These are phyloP conservation scores for Chydorus sphaericus DNA, from an alignment of 2,888 invertebrate genomes.

Conservation along the genomic window DNA sequence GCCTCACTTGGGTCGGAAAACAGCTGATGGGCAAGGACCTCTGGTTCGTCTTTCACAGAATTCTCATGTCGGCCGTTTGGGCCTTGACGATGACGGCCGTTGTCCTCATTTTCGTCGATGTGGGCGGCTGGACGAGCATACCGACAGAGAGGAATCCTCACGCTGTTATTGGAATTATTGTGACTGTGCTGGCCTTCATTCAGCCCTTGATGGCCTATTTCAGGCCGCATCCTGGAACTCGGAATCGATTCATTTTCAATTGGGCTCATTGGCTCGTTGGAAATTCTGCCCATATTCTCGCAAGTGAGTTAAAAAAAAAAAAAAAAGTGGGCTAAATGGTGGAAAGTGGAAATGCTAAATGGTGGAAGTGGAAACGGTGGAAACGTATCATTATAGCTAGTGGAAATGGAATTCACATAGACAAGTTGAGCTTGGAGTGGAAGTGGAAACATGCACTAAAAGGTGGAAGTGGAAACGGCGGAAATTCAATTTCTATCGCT, in stretches of 20 bases:
- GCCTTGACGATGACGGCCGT: conserved; percentile 59
- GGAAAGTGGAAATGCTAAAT: too few relatives aligned
- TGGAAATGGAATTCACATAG: too few relatives aligned
- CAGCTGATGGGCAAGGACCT: conserved; percentile 71
- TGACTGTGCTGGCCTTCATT: conserved; percentile 58
- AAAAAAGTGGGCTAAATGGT: too few relatives aligned
- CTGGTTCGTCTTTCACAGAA: conserved; percentile 84
- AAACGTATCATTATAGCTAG: too few relatives aligned
- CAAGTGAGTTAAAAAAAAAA: conserved; percentile 44
- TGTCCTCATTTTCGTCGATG: conserved; percentile 64
- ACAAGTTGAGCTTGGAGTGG: too few relatives aligned
- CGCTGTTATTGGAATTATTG: conserved; percentile 63
- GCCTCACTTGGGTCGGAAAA: conserved; percentile 72
- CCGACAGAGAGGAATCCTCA: conserved; percentile 56
- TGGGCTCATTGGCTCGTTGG: conserved; percentile 84
- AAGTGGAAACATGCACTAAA: too few relatives aligned
- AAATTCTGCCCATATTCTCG: conserved; percentile 71
- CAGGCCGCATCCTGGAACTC: conserved; percentile 69
- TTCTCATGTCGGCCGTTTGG: conserved; percentile 72
- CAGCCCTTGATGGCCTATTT: conserved; percentile 79
- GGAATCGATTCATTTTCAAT: conserved; percentile 67
- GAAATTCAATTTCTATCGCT: too few relatives aligned
- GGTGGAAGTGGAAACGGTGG: too few relatives aligned
- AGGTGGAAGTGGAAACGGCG: too few relatives aligned
- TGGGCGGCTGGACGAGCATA: conserved; percentile 46